Evolutionary conservation across 2,888 invertebrate genomes (phyloP).

Genomic region (Archips xylosteana): DNA sequence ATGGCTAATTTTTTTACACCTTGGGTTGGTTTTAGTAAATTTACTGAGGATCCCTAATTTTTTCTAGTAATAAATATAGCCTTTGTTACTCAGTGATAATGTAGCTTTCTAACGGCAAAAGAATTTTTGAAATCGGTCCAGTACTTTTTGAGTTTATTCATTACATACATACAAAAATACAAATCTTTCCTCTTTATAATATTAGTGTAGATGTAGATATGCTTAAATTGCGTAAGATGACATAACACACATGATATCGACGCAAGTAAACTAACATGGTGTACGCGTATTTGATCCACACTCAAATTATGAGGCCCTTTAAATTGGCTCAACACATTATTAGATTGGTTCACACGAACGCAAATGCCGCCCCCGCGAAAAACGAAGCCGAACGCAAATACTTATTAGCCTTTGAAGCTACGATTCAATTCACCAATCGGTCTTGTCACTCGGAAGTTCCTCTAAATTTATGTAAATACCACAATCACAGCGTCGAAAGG

Average conservation of each 20-base stretch:
- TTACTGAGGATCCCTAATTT: too few relatives aligned
- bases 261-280: constrained; percentile 5
- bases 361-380: neutral
- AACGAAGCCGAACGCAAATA: constrained; percentile 24
- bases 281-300: constrained; percentile 26
- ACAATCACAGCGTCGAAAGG: constrained; percentile 13
- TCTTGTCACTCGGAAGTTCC: constrained; percentile 11
- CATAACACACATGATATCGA: neutral
- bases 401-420: constrained; percentile 28
- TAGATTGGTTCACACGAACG: constrained; percentile 17
- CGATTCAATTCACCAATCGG: constrained; percentile 20
- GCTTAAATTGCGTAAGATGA: too few relatives aligned
- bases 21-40: too few relatives aligned
- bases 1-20: too few relatives aligned
- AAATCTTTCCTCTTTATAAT: too few relatives aligned
- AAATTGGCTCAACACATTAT: constrained; percentile 22
- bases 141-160: too few relatives aligned
- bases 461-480: constrained; percentile 8
- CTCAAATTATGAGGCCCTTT: constrained; percentile 23
- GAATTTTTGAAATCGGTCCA: too few relatives aligned
- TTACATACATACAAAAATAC: too few relatives aligned
- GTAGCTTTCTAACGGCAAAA: too few relatives aligned
- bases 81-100: too few relatives aligned
- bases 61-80: too few relatives aligned
- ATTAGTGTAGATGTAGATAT: too few relatives aligned